Conservation (phyloP, 2,113 vertebrate species). For the Pseudorasbora parva region DNA sequence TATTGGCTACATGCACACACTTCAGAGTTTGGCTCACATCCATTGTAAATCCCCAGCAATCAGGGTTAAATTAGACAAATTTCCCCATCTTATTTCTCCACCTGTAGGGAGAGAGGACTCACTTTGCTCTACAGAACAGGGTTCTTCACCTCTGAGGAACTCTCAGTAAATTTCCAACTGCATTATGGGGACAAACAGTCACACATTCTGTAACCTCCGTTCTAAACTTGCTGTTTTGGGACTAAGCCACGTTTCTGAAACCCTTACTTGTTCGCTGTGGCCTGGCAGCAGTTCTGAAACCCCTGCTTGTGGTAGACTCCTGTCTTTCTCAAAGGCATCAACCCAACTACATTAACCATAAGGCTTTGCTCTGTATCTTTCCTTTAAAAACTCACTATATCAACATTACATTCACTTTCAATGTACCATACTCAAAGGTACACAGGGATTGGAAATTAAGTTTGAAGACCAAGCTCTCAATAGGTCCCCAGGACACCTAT, state of each 20-base stretch:
- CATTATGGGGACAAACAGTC: constrained; percentile 71
- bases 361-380: constrained; percentile 7
- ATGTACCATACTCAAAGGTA: not conserved
- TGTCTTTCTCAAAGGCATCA: constrained; percentile 24
- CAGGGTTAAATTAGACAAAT: constrained; percentile 69
- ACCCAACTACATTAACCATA: constrained; percentile 33
- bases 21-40: constrained; percentile 66
- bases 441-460: not conserved
- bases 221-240: constrained; percentile 27
- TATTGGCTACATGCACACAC: constrained; percentile 60
- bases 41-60: constrained; percentile 70
- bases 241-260: constrained; percentile 30
- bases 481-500: not conserved
- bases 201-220: constrained; percentile 53
- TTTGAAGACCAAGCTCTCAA: not conserved
- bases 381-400: constrained; percentile 1
- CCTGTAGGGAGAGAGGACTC: constrained; percentile 54
- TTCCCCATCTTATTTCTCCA: constrained; percentile 67
- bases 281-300: constrained; percentile 30
- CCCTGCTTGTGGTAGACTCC: constrained; percentile 50
- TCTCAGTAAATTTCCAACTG: constrained; percentile 82
- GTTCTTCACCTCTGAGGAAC: constrained; percentile 58
- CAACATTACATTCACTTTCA: not conserved
- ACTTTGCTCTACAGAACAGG: constrained; percentile 34
- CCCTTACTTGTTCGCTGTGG: constrained; percentile 46